Evolutionary conservation across 2,888 invertebrate genomes (phyloP), one percentile per base, ranked within the genome.

Genomic region (Drosophila cognata): DNA sequence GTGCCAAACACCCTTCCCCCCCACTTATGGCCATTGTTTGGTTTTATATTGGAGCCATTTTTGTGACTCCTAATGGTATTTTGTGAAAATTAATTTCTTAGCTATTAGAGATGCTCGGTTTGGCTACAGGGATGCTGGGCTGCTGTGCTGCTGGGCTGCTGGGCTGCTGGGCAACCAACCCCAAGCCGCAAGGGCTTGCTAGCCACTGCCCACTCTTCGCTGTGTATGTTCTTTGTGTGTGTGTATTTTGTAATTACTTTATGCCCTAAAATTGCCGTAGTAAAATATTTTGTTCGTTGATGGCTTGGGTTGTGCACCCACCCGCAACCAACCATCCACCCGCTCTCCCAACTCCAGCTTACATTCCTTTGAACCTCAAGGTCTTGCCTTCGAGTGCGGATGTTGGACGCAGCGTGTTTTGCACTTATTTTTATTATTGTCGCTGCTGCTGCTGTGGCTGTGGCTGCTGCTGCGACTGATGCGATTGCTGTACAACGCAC

Each of bases 11-110:
- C 11, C 10, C 36, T 0, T 2, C 11, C 43, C 16, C 16, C 52
- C 29, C 72, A 66, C 66, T 82, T 71, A 71, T 83, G 79, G 76
- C 71, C 83, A 79, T 86, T 86, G 85, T 88, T 86, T 88, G 83
- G 85, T 86, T 86, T 88, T 88, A 81, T 88, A 85, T 88, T 85
- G 77, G 81, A 79, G 85, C 74, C 79, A 87, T 88, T 85, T 87
- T 88, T 85, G 83, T 85, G 88, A 85, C 85, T 86, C 85, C 85
- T 86, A 88, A 88, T 86, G 78, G 85, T 81, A 83, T 86, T 85
- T 81, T 81, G 77, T 83, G 88, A 88, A 88, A 86, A 86, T 86
- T 86, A 86, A 86, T 86, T 86, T 86, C 88, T 85, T 85, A 71
- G 85, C 85, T 88, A 88, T 85, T 85, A 88, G 81, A 79, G 81